Evolutionary conservation across 1,140 invertebrate species (phyloP), one percentile per base, ranked within the genome.

Genomic region (Leptoteleia sp.): DNA sequence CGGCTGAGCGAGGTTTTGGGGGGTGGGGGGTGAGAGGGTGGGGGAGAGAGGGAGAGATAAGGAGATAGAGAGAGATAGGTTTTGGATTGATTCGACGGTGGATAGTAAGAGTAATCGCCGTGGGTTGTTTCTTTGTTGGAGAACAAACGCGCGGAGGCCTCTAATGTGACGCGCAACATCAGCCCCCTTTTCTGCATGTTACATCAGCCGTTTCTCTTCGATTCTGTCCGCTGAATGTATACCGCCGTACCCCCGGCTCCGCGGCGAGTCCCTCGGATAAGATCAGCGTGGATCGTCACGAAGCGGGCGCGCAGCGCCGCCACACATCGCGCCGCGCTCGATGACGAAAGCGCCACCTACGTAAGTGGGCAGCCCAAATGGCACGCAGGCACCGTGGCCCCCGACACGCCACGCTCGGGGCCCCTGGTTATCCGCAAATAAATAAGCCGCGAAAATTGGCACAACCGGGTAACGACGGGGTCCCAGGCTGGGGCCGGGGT

Each of bases 391-490:
- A n/a, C 70, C 50, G 29, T 59, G 59, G 65, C 42, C 29, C 64
- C 67, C 59, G 55, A 64, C 29, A 59, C 52, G 57, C 57, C 57
- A 31, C 47, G n/a, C 31, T 33, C 67, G 16, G 73, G 25, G 64
- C 77, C 70, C 47, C 67, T 50, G 57, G 61, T 71, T 47, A 37
- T 80, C 80, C 81, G 76, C 67, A 82, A 83, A 84, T 84, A 85
- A 84, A 84, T 84, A 83, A 84, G 76, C 78, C 80, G 82, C 62
- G 81, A n/a, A 83, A 81, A 47, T 76, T 65, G 59, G 67, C 57
- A 70, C 54, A 78, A 78, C 55, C 76, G 59, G 62, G n/a, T n/a
- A 57, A 76, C 78, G 43, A 67, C 29, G 50, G 45, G 45, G 45
- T 16, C 42, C 17, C 11, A 17, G 38, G 38, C 17, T 8, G 27